A percentile compares a stretch with the other conserved stretches of the same genome.
phyloP scores from a whole-genome alignment of 64 coral and sea anemone genomes.

The Dendrophyllia cribrosa region DNA sequence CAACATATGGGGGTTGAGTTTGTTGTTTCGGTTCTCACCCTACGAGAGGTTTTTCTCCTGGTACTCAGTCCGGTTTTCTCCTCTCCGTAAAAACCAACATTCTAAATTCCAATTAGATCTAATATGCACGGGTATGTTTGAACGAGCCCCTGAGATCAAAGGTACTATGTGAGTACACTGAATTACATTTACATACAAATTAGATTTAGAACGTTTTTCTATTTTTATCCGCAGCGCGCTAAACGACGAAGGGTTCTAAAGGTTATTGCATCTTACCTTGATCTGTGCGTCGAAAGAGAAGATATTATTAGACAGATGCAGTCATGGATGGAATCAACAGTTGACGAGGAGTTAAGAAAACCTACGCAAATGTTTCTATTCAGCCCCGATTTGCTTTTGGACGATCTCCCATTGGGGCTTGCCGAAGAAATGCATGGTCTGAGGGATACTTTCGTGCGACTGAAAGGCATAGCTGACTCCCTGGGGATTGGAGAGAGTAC shows the following conservation, averaged over 20 bases:
- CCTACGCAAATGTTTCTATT: slow-evolving; percentile 27
- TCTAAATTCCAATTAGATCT: too few species aligned
- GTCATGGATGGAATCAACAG: slow-evolving; percentile 71
- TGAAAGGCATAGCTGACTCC: slow-evolving; percentile 86
- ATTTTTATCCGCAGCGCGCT: slow-evolving; percentile 39
- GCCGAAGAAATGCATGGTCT: slow-evolving; percentile 43
- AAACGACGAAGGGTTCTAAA: slow-evolving; percentile 51
- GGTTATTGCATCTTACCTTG: slow-evolving; percentile 67
- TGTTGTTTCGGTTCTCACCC: too few species aligned
- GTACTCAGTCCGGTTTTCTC: too few species aligned
- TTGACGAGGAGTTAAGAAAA: slow-evolving; percentile 66
- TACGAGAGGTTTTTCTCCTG: too few species aligned
- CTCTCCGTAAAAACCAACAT: too few species aligned
- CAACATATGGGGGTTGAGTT: too few species aligned
- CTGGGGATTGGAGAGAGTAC: slow-evolving; percentile 74
- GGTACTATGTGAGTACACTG: too few species aligned
- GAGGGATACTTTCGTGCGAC: slow-evolving; percentile 15
- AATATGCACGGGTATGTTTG: too few species aligned
- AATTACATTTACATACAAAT: too few species aligned
- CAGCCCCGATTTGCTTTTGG: slow-evolving; percentile 77
- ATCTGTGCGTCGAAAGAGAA: slow-evolving; percentile 73
- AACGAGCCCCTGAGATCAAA: too few species aligned
- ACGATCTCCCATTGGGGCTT: slow-evolving; percentile 36
- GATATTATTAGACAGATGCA: slow-evolving; percentile 82
- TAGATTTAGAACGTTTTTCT: neutral